Conservation (phyloP, 1,140 invertebrate genomes). For the Zaprionus vittiger region DNA sequence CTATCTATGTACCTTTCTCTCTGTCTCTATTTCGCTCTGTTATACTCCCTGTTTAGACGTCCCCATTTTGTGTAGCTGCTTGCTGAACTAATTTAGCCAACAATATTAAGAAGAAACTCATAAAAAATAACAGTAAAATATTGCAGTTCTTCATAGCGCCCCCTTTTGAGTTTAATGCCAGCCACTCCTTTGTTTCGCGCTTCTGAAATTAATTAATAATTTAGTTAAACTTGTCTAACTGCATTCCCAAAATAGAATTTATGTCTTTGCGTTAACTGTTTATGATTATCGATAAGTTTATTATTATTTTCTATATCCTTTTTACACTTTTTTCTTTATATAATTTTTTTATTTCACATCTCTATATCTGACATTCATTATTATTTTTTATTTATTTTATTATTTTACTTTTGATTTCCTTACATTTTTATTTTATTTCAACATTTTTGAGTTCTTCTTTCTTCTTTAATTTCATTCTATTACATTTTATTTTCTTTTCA, state of each 20-base stretch:
- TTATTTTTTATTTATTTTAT: slow-evolving; percentile 8
- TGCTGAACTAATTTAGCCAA: slow-evolving; percentile 41
- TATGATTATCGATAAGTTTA: slow-evolving; percentile 20
- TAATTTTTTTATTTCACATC: slow-evolving; percentile 10
- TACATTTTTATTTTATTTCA: background rate
- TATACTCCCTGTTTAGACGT: slow-evolving; percentile 35
- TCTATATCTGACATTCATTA: slow-evolving; percentile 7
- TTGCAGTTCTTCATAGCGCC: slow-evolving; percentile 17
- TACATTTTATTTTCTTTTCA: background rate
- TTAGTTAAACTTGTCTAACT: slow-evolving; percentile 46
- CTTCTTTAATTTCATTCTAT: background rate
- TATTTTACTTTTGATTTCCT: slow-evolving; percentile 3
- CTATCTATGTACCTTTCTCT: slow-evolving; percentile 11
- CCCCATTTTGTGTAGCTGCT: slow-evolving; percentile 73
- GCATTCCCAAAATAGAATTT: slow-evolving; percentile 33
- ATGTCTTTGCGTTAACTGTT: slow-evolving; percentile 31
- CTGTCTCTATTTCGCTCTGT: slow-evolving; percentile 5
- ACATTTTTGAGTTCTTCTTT: background rate
- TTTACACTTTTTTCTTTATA: background rate
- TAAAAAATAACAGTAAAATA: slow-evolving; percentile 16
- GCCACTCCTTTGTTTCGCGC: slow-evolving; percentile 40
- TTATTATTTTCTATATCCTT: slow-evolving; percentile 6
- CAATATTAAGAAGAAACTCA: slow-evolving; percentile 25
- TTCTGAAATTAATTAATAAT: slow-evolving; percentile 48
- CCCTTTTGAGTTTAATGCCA: slow-evolving; percentile 20